Base-by-base conservation (phyloP, 2,113 vertebrate genomes). In the Propithecus coquereli region DNA sequence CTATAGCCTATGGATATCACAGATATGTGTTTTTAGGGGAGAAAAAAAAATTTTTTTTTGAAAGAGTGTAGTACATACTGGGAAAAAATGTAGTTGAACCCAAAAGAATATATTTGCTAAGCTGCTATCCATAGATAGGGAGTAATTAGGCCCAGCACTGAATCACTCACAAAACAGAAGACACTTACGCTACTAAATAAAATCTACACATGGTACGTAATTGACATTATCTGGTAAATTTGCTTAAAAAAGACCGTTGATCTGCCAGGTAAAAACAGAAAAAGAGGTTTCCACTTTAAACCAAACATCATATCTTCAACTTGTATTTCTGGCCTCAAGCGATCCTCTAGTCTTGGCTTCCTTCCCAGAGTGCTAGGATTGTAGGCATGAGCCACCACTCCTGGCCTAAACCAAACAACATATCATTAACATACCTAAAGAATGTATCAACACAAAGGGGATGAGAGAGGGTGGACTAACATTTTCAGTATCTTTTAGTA, bases 131-230 rank as follows among this genome's bases (percentile, higher is more conserved):
- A 52, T 87, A 82, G 37, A 25, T 47, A 77, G n/a, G 40, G 45
- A 82, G 61, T 82, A 83, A 96, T 96, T 90, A 96, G 50, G 47
- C 27, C 65, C 70, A 95, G 82, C n/a, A 45, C 2, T 68, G 77
- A 92, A 37, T 91, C 47, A 79, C 68, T 40, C 37, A 20, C 52
- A 63, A 96, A 92, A 82, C 27, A 30, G 74, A 94, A 94, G 47
- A 68, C 57, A 68, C 57, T n/a, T 90, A 65, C 65, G 30, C 65
- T 85, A 57, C 91, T 82, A 70, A 68, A 88, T 81, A 71, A 96
- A 96, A 95, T 85, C 40, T 52, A 52, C 43, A 79, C 30, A 50
- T 34, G 82, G 59, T 63, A 85, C 88, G 63, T 90, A 81, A 81
- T 91, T 86, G 66, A 88, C 37, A 54, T 77, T 30, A n/a, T 50